Evolutionary conservation across 1,140 invertebrate genomes (phyloP).

Genomic region (Apis dorsata): DNA sequence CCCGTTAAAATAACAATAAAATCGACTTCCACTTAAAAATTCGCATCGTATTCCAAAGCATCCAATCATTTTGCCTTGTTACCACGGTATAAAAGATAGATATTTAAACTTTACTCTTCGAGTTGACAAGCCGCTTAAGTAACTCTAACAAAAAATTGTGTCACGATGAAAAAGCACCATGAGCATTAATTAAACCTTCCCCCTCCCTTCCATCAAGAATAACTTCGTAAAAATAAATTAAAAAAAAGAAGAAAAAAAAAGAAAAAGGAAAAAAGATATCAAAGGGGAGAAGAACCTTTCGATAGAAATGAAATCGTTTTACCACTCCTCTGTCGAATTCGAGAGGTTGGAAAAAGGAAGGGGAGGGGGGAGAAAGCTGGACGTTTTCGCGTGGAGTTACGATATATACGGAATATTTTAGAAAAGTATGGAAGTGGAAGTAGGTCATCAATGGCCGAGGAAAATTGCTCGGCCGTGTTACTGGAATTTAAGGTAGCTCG

Average conservation of each 20-base stretch:
- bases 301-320: not conserved
- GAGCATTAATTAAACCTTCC: no score
- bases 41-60: not conserved
- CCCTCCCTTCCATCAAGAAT: no score
- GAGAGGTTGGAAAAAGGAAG: not conserved
- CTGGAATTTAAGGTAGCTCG: conserved; percentile 47
- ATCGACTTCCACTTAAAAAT: no score
- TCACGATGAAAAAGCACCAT: not conserved
- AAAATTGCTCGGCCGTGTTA: conserved; percentile 36
- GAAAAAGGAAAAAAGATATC: no score
- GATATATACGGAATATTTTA: conserved; percentile 3
- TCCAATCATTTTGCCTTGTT: not conserved
- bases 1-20: no score
- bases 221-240: no score
- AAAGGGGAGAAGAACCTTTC: no score
- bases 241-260: no score
- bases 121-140: not conserved
- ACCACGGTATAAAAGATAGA: not conserved
- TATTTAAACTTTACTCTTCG: no score
- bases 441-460: conserved; percentile 50
- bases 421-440: conserved; percentile 31
- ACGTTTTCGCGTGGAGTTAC: not conserved
- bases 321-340: not conserved
- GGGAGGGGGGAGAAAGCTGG: no score
- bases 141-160: not conserved